Base-by-base conservation (phyloP, 1,140 invertebrate species). In the Ectropis grisescens region DNA sequence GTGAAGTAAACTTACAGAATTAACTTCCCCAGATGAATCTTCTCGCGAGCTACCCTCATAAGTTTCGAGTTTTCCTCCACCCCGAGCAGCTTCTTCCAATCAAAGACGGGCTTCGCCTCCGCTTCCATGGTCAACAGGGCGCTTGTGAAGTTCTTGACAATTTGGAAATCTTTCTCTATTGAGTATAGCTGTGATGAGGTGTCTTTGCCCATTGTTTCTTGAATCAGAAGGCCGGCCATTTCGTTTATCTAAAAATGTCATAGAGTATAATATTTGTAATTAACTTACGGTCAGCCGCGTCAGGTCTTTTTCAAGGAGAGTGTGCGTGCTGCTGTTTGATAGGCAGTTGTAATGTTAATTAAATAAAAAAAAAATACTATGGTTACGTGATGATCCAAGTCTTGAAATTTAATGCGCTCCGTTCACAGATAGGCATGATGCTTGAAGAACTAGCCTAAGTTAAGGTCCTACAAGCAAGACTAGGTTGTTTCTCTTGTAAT, bases 1-100 rank as follows among this genome's bases (percentile, higher is more conserved):
- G n/a, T n/a, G n/a, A n/a, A n/a, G 8, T 29, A 9, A 37, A 70
- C 75, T 71, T 59, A 83, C 81, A 83, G 54, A 28, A 80, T 67
- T 30, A 71, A 58, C 33, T 76, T 76, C 6, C 57, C 64, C 16
- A 72, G 41, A 19, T 62, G 31, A 12, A 29, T 39, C 31, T 70
- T 72, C 9, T 56, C 48, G 27, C 38, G 55, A 8, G 67, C 41
- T 24, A 61, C 37, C 27, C 59, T 52, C 42, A 71, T 48, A n/a
- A 80, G 43, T 13, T 74, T 55, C 0, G 64, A 58, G 33, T 66
- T 58, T 10, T 69, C 45, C 2, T 47, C 23, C 1, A 65, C 37
- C 19, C 65, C 52, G n/a, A 82, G 55, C 9, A 80, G 35, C 16
- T 33, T 50, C 7, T 43, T 54, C 81, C 78, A 82, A 28, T 79